These are phyloP conservation scores for Petrocephalus microphthalmus DNA, from an alignment of 2,113 vertebrate genomes.

Conservation along the genomic window DNA sequence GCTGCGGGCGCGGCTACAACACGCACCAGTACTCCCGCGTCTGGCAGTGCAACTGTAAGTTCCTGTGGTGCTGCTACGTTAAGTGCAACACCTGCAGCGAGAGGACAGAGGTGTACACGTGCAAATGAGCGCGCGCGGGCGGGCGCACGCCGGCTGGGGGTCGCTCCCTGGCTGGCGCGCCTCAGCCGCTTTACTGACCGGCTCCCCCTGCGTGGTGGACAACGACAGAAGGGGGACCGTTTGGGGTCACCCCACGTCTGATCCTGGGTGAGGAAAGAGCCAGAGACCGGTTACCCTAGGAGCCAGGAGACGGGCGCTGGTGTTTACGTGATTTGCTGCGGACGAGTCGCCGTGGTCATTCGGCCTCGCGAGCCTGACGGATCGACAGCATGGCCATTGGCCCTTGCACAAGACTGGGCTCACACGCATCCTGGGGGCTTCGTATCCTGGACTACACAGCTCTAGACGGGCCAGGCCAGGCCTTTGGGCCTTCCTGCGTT, in stretches of 20 bases:
- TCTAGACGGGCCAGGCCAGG: slow-evolving; percentile 1
- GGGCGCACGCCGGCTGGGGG: background rate
- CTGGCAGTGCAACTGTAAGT: slow-evolving; percentile 97
- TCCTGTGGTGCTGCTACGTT: slow-evolving; percentile 96
- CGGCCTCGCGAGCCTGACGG: slow-evolving; percentile 19
- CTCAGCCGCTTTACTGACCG: background rate
- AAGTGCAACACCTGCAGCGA: slow-evolving; percentile 96
- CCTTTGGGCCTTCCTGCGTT: background rate
- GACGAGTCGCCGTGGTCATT: background rate
- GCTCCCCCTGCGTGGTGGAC: background rate
- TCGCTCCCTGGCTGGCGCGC: background rate
- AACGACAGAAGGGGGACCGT: slow-evolving; percentile 20
- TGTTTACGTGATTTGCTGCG: background rate
- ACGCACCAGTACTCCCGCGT: slow-evolving; percentile 89
- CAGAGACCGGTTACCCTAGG: slow-evolving; percentile 22
- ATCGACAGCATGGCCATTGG: slow-evolving; percentile 42
- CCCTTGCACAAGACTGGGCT: slow-evolving; percentile 35
- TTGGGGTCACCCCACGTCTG: slow-evolving; percentile 40
- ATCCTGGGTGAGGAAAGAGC: background rate
- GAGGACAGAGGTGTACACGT: slow-evolving; percentile 88
- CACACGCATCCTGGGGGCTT: background rate
- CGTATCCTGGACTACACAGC: background rate
- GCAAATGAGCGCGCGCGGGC: slow-evolving; percentile 72
- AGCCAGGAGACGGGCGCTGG: slow-evolving; percentile 6
- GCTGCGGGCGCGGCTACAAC: slow-evolving; percentile 89